Conservation (phyloP, 2,797 vertebrate genomes). For the Emys orbicularis region DNA sequence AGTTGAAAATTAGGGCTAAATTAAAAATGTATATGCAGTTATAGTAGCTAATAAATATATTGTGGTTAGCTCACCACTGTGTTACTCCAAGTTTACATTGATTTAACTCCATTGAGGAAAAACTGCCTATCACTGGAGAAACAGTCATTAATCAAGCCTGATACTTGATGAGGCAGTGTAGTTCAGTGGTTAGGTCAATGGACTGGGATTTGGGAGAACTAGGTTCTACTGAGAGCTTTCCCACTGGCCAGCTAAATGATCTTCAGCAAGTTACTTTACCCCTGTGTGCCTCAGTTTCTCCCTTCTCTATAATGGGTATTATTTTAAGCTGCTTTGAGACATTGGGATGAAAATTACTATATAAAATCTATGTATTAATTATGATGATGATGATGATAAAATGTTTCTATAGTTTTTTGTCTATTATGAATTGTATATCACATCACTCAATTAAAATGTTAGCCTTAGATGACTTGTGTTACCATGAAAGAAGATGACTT, state of each 20-base stretch:
- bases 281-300: background rate
- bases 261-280: background rate
- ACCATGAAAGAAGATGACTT: background rate
- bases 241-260: background rate
- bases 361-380: background rate
- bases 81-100: background rate
- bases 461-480: background rate
- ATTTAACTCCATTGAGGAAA: background rate
- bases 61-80: background rate
- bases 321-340: background rate
- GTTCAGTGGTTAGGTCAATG: background rate
- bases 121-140: background rate
- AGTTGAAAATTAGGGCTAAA: background rate
- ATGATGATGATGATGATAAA: background rate
- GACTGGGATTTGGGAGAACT: background rate
- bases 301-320: background rate
- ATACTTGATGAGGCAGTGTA: background rate
- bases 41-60: background rate
- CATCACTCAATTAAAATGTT: background rate
- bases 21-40: background rate
- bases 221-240: background rate
- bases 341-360: rapidly evolving
- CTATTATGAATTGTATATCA: background rate
- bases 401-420: background rate
- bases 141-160: background rate